Base-by-base conservation (phyloP, 2,888 invertebrate species). In the Lottia gigantea region DNA sequence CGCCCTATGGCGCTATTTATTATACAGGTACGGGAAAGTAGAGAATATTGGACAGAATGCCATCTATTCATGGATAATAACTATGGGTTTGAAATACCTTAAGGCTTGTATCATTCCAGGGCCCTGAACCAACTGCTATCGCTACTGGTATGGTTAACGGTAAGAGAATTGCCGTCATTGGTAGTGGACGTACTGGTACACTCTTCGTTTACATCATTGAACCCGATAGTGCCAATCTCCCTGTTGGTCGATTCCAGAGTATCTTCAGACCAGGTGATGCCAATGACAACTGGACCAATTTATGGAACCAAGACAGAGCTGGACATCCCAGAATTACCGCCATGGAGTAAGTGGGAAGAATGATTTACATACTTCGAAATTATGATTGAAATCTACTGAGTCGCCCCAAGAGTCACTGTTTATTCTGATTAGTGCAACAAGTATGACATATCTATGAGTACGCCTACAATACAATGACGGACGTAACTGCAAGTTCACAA, bases 121-220 rank as follows among this genome's bases (percentile, higher is more conserved):
- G 66, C 16, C 66, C 66, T 7, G 66, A 66, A 45, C 45, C 46
- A n/a, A 45, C 45, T 3, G 19, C 11, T 40, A 14, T 66, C 12
- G 66, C 45, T 3, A 25, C 45, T 16, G 46, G 46, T 8, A 6
- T 66, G 46, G 26, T 45, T 14, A 45, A 45, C 16, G 23, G 25
- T 12, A 66, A 25, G 25, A 40, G 25, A n/a, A 25, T 66, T n/a
- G 66, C 45, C n/a, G 46, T 66, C 11, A 46, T 66, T 14, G 66
- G 66, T 4, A 46, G 46, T 16, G 66, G 46, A 25, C n/a, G 46
- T 15, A 25, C 12, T 14, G 66, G 66, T 45, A 14, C 46, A 12
- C 66, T 66, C 19, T 46, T 40, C 46, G 19, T 66, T 6, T 66
- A 66, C 66, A 31, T 26, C n/a, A 63, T 63, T 26, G 64, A 40